Evolutionary conservation across 1,140 invertebrate species (phyloP), one percentile per base, ranked within the genome.

Genomic region (Drosophila sproati): DNA sequence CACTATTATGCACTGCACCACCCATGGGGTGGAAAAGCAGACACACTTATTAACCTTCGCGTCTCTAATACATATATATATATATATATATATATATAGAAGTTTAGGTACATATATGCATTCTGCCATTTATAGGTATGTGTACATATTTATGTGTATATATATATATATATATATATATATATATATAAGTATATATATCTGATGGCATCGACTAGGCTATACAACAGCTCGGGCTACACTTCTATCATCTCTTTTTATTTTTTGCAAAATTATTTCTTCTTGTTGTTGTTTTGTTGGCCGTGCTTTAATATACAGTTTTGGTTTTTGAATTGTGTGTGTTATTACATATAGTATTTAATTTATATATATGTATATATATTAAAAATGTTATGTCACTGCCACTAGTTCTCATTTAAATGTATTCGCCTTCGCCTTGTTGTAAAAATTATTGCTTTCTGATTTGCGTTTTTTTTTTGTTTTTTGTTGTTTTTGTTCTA

Each of bases 381-480:
- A 71, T 78, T 60, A 73, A 78, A 79, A 87, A 81, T 66, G 72
- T 81, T 75, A 87, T 87, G 82, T 81, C 83, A 81, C 59, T 85
- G 82, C 81, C 77, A 76, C 73, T 78, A 78, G 73, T 76, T 76
- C 35, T 77, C 71, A 35, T 76, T 73, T 69, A 69, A 66, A 70
- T 78, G 61, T 78, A 75, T 62, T 71, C 60, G 55, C 45, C 41
- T 59, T 75, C 43, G 60, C 51, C 48, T 71, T 66, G 61, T 77
- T 76, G 70, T 83, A 87, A 87, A 87, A 87, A 87, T 87, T 87
- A 87, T 87, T 87, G 83, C 83, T 87, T 87, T 87, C 73, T 88
- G 80, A 80, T 87, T 73, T 78, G 73, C 76, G 54, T 76, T 12
- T 52, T 43, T 43, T 20, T 20, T 20, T 20, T 20, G 20, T 20